phyloP scores from a whole-genome alignment of 2,113 vertebrate genomes.

The Chitala chitala region DNA sequence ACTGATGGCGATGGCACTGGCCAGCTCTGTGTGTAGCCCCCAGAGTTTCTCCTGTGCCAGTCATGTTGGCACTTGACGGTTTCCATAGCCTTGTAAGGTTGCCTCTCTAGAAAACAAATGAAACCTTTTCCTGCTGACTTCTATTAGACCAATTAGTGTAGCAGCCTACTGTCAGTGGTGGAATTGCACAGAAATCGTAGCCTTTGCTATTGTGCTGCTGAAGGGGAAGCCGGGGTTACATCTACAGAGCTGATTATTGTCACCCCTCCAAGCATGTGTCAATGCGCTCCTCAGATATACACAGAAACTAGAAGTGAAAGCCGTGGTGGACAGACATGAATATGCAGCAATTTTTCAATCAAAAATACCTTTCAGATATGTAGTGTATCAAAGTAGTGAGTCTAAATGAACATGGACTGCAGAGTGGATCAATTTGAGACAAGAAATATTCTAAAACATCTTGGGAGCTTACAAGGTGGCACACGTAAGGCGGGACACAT shows the following conservation, averaged over 20 bases:
- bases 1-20: neutral
- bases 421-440: neutral
- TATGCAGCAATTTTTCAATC: too few species aligned
- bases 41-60: neutral
- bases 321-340: too few species aligned
- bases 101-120: neutral
- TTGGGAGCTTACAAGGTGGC: slow-evolving; percentile 11
- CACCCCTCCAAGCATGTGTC: neutral
- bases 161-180: neutral
- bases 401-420: neutral
- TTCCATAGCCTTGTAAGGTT: neutral
- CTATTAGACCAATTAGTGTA: neutral
- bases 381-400: neutral
- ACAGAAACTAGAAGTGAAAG: too few species aligned
- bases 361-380: neutral
- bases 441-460: too few species aligned
- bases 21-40: neutral
- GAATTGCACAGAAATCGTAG: neutral
- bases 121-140: neutral
- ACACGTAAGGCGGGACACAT: too few species aligned
- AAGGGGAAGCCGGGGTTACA: neutral
- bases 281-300: neutral
- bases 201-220: neutral
- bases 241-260: neutral
- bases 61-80: neutral